These are phyloP conservation scores for Hystrix brachyura DNA, from an alignment of 2,113 vertebrate genomes.

Conservation along the genomic window DNA sequence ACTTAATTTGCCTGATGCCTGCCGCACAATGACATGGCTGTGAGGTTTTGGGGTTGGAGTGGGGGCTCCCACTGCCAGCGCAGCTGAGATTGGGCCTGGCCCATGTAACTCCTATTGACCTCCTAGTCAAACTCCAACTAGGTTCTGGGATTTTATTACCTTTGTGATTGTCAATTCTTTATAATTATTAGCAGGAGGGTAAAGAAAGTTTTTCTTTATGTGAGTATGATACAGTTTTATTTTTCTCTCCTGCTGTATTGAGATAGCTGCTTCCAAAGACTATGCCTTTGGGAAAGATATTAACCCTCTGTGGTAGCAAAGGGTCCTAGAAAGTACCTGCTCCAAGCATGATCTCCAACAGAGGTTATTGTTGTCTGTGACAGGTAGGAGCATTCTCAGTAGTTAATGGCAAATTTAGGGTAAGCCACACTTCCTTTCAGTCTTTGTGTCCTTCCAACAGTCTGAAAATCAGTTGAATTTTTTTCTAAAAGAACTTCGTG, in stretches of 20 bases:
- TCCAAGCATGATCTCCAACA: neutral
- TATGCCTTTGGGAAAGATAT: neutral
- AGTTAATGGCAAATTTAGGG: neutral
- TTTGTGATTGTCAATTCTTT: neutral
- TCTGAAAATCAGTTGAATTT: neutral
- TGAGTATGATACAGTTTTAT: too few relatives aligned
- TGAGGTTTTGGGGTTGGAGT: neutral
- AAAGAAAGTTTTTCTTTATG: neutral
- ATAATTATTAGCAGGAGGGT: neutral
- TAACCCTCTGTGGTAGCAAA: neutral
- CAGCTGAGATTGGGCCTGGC: neutral
- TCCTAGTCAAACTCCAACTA: neutral
- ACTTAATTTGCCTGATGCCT: neutral
- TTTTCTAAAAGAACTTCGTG: neutral
- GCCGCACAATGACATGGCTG: neutral
- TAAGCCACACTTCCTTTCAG: neutral
- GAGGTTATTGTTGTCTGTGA: neutral
- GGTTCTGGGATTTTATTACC: neutral
- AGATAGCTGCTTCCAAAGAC: neutral
- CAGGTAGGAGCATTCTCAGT: neutral
- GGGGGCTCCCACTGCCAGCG: neutral
- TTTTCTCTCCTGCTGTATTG: neutral
- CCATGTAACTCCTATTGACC: neutral
- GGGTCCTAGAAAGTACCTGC: neutral
- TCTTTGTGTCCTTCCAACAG: neutral